Evolutionary conservation across 2,888 invertebrate genomes (phyloP).

Genomic region (Himalopsyche japonica): DNA sequence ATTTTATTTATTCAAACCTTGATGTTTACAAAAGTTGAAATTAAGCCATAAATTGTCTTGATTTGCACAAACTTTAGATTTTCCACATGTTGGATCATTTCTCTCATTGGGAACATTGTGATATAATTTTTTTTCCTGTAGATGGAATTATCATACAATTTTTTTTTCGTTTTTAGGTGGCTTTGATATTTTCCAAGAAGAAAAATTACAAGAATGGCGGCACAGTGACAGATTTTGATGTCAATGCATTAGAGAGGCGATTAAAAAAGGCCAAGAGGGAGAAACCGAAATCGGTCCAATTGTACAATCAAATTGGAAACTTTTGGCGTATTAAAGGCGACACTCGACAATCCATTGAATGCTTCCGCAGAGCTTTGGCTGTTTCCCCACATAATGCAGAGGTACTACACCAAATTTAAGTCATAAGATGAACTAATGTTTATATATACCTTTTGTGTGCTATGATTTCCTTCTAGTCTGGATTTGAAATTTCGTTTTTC

Average conservation of each 20-base stretch:
- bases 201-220: slow-evolving; percentile 61
- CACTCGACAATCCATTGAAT: slow-evolving; percentile 84
- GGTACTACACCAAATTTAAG: slow-evolving; percentile 46
- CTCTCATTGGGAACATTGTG: no score
- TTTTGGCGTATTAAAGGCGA: slow-evolving; percentile 91
- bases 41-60: no score
- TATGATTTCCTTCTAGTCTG: no score
- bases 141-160: not conserved
- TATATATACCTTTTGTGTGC: no score
- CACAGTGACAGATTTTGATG: slow-evolving; percentile 69
- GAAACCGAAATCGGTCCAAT: slow-evolving; percentile 81
- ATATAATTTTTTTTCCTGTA: no score
- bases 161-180: slow-evolving; percentile 55
- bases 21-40: no score
- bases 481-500: no score
- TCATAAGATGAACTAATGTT: no score
- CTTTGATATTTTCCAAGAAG: slow-evolving; percentile 75
- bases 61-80: no score
- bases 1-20: no score
- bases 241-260: slow-evolving; percentile 72
- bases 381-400: slow-evolving; percentile 87
- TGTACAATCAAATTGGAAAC: slow-evolving; percentile 90
- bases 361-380: slow-evolving; percentile 82
- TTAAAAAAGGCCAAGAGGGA: slow-evolving; percentile 79
- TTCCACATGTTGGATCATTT: no score